Evolutionary conservation across 37 sponge, comb jelly and placozoan species (phyloP), one percentile per base, ranked within the genome.

Genomic region (Bolinopsis microptera): DNA sequence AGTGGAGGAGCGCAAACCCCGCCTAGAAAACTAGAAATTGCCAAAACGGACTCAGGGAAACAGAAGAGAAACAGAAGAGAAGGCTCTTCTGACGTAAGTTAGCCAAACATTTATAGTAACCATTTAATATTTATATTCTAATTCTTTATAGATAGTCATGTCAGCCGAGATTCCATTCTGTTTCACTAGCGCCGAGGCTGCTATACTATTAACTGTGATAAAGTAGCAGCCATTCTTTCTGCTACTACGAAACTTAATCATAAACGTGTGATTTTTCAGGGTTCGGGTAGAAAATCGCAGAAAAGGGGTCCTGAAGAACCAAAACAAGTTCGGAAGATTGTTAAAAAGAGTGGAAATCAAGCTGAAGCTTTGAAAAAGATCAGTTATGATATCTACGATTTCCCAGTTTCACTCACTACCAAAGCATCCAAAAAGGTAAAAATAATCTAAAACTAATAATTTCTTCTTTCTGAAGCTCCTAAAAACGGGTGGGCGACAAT

Each of bases 381-480:
- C 80, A 77, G 80, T 77, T 32, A 77, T 32, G 80, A 77, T 18
- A 77, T 77, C 35, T 77, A 77, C 80, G 80, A 77, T 36, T 77
- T 77, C 33, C 80, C 80, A 21, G 80, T 77, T 13, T 77, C 80
- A 1, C 80, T 77, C 3, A 77, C 80, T 1, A 77, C 27, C 32
- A 77, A 77, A 77, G 27, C 80, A 16, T 32, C 35, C 80, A 27
- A 32, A 77, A 77, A 77, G 80, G 80, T 77, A 18, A 9, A 30
- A n/a, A n/a, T n/a, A n/a, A n/a, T n/a, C n/a, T n/a, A n/a, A n/a
- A n/a, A n/a, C n/a, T n/a, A n/a, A n/a, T n/a, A n/a, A n/a, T n/a
- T n/a, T n/a, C n/a, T n/a, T n/a, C n/a, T n/a, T n/a, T n/a, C n/a
- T n/a, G n/a, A n/a, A n/a, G n/a, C n/a, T n/a, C n/a, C n/a, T n/a